Evolutionary conservation across 35 echinoderm and acorn worm genomes (phyloP).

Genomic region (Heliocidaris erythrogramma): DNA sequence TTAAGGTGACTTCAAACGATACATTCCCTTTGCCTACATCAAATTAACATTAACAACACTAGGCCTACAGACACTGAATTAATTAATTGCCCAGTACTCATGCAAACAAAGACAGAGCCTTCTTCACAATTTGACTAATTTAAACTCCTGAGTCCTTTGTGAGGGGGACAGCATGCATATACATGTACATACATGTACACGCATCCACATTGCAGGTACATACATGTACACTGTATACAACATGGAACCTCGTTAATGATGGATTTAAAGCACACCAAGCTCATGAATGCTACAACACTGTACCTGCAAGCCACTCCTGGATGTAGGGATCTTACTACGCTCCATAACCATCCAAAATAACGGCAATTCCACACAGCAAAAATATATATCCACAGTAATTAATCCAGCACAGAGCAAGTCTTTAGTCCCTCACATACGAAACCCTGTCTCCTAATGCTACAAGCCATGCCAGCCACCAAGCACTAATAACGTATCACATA

Average conservation of each 20-base stretch:
- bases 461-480: slow-evolving; percentile 8
- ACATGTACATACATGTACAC: neutral
- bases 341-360: neutral
- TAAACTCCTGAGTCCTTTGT: neutral
- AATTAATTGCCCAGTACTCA: neutral
- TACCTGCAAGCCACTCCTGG: neutral
- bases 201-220: neutral
- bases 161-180: neutral
- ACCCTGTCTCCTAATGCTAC: neutral
- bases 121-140: neutral
- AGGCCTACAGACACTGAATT: neutral
- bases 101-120: neutral
- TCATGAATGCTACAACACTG: neutral
- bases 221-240: neutral
- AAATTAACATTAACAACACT: neutral
- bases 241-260: neutral
- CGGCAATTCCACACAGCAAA: neutral
- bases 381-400: neutral
- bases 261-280: neutral
- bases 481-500: neutral
- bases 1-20: neutral
- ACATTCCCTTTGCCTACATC: too few relatives aligned
- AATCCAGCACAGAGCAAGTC: neutral
- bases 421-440: neutral
- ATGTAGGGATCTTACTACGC: neutral